phyloP scores from a whole-genome alignment of 2,113 vertebrate genomes.

The Carlito syrichta region DNA sequence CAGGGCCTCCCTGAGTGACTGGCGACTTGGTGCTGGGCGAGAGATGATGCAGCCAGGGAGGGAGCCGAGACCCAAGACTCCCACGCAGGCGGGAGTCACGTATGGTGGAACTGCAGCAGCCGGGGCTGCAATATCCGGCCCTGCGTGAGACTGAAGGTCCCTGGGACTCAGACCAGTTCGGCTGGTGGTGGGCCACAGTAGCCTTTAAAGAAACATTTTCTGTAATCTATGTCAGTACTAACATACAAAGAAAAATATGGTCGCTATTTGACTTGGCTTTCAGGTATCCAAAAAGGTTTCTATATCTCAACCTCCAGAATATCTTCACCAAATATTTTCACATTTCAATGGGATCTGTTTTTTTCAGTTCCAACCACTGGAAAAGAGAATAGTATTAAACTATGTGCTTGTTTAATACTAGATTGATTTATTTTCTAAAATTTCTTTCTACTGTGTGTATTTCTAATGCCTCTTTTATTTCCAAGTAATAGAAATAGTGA shows the following conservation, averaged over 20 bases:
- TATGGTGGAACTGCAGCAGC: too few species aligned
- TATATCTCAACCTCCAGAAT: not conserved
- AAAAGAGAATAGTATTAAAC: not conserved
- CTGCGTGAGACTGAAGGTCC: too few species aligned
- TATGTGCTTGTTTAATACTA: not conserved
- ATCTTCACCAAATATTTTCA: not conserved
- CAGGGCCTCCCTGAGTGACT: too few species aligned
- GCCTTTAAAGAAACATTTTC: not conserved
- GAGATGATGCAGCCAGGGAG: too few species aligned
- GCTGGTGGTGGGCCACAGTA: too few species aligned
- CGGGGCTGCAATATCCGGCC: too few species aligned
- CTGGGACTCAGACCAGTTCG: too few species aligned
- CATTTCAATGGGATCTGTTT: not conserved
- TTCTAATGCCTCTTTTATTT: conserved; percentile 16
- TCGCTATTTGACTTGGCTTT: not conserved
- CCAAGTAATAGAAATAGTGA: not conserved
- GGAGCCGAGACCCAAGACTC: too few species aligned
- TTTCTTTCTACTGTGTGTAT: not conserved
- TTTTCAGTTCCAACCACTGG: not conserved
- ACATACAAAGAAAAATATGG: not conserved
- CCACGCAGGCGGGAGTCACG: too few species aligned
- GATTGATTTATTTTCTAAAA: not conserved
- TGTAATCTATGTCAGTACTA: not conserved
- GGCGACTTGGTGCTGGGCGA: too few species aligned
- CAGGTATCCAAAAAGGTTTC: not conserved